These are phyloP conservation scores for Sebastes vulpes DNA, from an alignment of 2,797 vertebrate genomes.

Conservation along the genomic window DNA sequence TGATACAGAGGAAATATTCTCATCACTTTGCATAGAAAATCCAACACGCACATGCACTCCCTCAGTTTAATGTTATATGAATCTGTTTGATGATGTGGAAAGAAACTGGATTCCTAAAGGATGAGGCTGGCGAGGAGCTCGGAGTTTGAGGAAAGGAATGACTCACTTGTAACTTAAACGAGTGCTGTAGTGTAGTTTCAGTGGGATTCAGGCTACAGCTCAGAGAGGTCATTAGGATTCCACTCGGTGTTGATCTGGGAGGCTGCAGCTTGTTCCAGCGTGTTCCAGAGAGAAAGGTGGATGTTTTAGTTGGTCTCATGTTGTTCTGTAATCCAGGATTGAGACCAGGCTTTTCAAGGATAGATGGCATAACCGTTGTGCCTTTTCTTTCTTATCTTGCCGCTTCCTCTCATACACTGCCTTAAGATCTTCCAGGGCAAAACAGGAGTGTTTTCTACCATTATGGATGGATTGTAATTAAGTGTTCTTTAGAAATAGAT, in stretches of 20 bases:
- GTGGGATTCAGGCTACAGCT: constrained; percentile 47
- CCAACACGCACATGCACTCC: neutral
- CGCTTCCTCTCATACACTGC: neutral
- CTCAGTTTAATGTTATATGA: constrained; percentile 1
- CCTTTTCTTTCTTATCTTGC: constrained; percentile 9
- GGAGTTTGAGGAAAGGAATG: constrained; percentile 38
- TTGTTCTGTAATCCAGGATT: constrained; percentile 59
- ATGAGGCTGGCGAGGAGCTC: constrained; percentile 6
- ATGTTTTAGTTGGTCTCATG: constrained; percentile 57
- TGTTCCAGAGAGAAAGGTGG: constrained; percentile 40
- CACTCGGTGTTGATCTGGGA: constrained; percentile 39
- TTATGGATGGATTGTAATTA: neutral
- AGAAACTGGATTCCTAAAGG: constrained; percentile 27
- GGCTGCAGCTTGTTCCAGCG: constrained; percentile 35
- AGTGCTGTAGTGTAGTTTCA: constrained; percentile 39
- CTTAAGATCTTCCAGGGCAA: neutral
- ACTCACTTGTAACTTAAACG: constrained; percentile 37
- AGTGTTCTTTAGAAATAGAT: neutral
- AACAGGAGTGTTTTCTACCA: neutral
- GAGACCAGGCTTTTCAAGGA: constrained; percentile 52
- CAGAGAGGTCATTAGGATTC: constrained; percentile 69
- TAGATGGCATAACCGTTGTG: constrained; percentile 12
- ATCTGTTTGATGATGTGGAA: constrained; percentile 10
- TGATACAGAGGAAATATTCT: neutral
- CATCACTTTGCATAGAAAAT: neutral